Conservation (phyloP, 2,888 invertebrate genomes). For the Lithophane socia region DNA sequence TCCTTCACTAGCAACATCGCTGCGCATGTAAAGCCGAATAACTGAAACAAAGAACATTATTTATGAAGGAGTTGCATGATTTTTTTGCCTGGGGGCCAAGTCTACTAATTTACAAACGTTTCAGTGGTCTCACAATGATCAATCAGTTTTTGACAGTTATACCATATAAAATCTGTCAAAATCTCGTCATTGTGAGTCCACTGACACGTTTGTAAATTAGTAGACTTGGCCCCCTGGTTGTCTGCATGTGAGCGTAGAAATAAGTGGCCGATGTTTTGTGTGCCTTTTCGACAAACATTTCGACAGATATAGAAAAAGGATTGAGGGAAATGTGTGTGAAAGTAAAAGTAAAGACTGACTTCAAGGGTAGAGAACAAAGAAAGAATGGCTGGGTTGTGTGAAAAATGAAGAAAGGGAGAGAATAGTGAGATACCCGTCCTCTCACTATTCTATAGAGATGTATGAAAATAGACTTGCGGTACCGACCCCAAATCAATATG, state of each 20-base stretch:
- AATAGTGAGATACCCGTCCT: too few species aligned
- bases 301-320: neutral
- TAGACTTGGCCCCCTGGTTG: too few species aligned
- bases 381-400: neutral
- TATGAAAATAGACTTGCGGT: neutral
- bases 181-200: too few species aligned
- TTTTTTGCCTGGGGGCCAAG: neutral
- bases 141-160: too few species aligned
- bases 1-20: constrained; percentile 53
- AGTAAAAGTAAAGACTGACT: neutral
- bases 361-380: neutral
- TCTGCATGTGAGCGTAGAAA: too few species aligned
- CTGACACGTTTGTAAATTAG: too few species aligned
- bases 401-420: neutral
- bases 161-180: too few species aligned
- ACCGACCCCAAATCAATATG: neutral
- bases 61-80: neutral
- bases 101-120: too few species aligned
- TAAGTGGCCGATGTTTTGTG: too few species aligned
- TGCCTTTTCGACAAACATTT: neutral
- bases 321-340: neutral
- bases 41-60: constrained; percentile 41
- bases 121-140: too few species aligned
- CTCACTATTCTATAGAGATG: too few species aligned
- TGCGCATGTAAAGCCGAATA: constrained; percentile 52